These are phyloP conservation scores for Capromys pilorides DNA, from an alignment of 2,797 vertebrate species.

Conservation along the genomic window DNA sequence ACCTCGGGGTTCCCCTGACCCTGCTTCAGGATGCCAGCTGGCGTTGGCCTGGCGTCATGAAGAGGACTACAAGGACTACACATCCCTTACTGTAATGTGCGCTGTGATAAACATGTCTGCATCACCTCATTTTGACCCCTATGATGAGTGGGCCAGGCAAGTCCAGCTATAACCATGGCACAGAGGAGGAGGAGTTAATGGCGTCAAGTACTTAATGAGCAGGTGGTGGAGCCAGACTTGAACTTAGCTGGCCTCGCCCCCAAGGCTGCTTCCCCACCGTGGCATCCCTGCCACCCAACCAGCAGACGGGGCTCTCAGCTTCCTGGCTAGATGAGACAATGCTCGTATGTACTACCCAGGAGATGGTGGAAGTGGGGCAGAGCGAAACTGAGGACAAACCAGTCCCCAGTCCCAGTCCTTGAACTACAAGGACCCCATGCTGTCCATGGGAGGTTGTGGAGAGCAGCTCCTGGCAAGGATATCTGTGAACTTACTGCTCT, in stretches of 20 bases:
- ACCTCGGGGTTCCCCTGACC: not conserved
- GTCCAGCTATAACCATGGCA: not conserved
- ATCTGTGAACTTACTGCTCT: not conserved
- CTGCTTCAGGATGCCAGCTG: not conserved
- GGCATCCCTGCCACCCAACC: fast-evolving
- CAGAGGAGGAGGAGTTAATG: too few relatives aligned
- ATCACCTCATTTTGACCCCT: not conserved
- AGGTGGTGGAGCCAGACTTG: not conserved
- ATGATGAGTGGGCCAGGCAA: not conserved
- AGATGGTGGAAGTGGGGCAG: not conserved
- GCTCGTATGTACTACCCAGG: not conserved
- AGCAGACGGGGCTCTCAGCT: not conserved
- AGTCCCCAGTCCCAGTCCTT: not conserved
- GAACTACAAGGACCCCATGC: fast-evolving
- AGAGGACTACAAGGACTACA: too few relatives aligned
- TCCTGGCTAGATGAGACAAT: not conserved
- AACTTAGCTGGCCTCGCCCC: not conserved
- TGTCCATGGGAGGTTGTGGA: not conserved
- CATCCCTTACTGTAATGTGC: not conserved
- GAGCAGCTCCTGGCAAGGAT: too few relatives aligned
- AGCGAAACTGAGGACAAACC: not conserved
- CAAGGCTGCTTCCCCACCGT: fast-evolving
- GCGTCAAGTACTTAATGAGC: not conserved
- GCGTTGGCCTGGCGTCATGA: not conserved
- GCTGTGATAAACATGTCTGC: not conserved